Conservation (phyloP, 2,113 vertebrate genomes). For the Mus musculus region GRCm39 chr17:64708501-64709000, state of each 20-base stretch:
- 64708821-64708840: constrained; percentile 43
- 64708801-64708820: constrained; percentile 66
- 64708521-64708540: neutral
- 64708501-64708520: neutral
- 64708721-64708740: constrained; percentile 73
- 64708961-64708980: constrained; percentile 54
- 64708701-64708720: neutral
- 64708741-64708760: neutral
- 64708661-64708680: neutral
- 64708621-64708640: neutral
- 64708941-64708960: constrained; percentile 56
- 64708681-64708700: neutral
- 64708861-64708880: constrained; percentile 65
- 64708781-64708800: constrained; percentile 64
- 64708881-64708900: constrained; percentile 55
- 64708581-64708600: neutral
- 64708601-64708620: neutral
- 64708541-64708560: neutral
- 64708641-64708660: neutral
- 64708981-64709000: constrained; percentile 58
- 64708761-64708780: constrained; percentile 65
- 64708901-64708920: constrained; percentile 54
- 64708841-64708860: constrained; percentile 71
- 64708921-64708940: neutral
- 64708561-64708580: constrained; percentile 36